Conservation (phyloP, 2,888 invertebrate genomes). For the Dorcus hopei region DNA sequence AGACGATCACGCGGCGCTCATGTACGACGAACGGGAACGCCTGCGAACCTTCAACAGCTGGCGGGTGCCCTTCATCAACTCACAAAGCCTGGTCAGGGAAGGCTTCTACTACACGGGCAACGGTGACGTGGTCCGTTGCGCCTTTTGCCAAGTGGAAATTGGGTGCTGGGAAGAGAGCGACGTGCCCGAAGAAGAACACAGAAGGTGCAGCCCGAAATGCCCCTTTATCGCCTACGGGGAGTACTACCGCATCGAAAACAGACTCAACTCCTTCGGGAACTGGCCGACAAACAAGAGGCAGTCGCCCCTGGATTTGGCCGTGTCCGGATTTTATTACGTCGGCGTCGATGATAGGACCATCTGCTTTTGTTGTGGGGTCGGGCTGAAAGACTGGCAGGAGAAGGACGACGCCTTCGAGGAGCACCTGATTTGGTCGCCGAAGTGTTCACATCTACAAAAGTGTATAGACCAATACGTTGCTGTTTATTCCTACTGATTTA, state of each 20-base stretch:
- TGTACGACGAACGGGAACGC: too few species aligned
- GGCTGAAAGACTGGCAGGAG: slow-evolving; percentile 71
- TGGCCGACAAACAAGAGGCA: slow-evolving; percentile 63
- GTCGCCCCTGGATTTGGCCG: slow-evolving; percentile 60
- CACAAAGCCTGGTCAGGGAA: slow-evolving; percentile 70
- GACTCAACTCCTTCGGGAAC: slow-evolving; percentile 59
- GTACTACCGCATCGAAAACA: slow-evolving; percentile 39
- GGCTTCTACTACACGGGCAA: slow-evolving; percentile 81
- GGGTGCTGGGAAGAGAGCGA: slow-evolving; percentile 64
- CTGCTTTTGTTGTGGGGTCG: slow-evolving; percentile 72
- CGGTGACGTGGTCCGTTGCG: slow-evolving; percentile 73
- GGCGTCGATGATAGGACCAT: slow-evolving; percentile 69
- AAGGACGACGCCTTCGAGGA: slow-evolving; percentile 74
- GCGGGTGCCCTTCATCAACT: slow-evolving; percentile 60
- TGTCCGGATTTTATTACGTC: slow-evolving; percentile 75
- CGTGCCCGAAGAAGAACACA: slow-evolving; percentile 67
- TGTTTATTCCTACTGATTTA: too few species aligned
- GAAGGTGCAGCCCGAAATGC: slow-evolving; percentile 59
- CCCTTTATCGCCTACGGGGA: slow-evolving; percentile 44
- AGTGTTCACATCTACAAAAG: slow-evolving; percentile 67
- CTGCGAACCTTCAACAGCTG: slow-evolving; percentile 60
- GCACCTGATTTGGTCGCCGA: slow-evolving; percentile 72
- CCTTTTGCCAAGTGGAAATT: slow-evolving; percentile 73
- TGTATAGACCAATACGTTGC: neutral
- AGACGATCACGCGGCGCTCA: too few species aligned